phyloP scores from a whole-genome alignment of 2,797 vertebrate genomes.

The Smutsia temminckii region DNA sequence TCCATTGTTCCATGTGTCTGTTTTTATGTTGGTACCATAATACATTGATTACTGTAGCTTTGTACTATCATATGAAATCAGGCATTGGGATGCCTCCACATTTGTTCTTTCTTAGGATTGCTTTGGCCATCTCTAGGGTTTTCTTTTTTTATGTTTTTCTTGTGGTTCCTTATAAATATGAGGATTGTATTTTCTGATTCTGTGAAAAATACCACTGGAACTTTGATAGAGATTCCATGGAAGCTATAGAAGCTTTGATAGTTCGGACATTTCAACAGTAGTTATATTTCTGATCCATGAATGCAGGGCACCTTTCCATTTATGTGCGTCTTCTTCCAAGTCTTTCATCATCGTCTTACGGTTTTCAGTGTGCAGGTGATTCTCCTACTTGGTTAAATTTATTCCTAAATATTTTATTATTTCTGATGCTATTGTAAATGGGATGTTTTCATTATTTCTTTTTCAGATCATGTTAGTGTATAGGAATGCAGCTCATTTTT shows the following conservation, averaged over 20 bases:
- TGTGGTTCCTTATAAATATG: background rate
- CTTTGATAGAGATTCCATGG: background rate
- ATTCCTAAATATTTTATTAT: background rate
- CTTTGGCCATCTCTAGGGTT: background rate
- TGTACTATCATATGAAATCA: background rate
- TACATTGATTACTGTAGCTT: background rate
- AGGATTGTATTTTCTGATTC: background rate
- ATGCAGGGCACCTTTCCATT: background rate
- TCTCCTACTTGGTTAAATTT: background rate
- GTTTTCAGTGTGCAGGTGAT: background rate
- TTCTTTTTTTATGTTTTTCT: too few relatives aligned
- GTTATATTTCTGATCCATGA: background rate
- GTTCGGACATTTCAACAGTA: background rate
- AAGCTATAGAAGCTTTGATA: background rate
- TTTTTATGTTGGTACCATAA: background rate
- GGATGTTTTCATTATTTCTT: background rate
- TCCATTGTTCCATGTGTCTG: background rate
- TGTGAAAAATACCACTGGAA: background rate
- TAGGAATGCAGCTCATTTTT: background rate
- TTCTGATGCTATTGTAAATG: background rate
- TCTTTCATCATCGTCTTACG: background rate
- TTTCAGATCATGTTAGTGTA: background rate
- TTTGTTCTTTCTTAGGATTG: background rate
- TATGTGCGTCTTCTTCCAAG: background rate
- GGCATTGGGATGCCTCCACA: background rate